Percentiles rank a stretch among this genome's conserved stretches.
Conservation (phyloP, 2,113 vertebrate genomes). For the Perca flavescens region DNA sequence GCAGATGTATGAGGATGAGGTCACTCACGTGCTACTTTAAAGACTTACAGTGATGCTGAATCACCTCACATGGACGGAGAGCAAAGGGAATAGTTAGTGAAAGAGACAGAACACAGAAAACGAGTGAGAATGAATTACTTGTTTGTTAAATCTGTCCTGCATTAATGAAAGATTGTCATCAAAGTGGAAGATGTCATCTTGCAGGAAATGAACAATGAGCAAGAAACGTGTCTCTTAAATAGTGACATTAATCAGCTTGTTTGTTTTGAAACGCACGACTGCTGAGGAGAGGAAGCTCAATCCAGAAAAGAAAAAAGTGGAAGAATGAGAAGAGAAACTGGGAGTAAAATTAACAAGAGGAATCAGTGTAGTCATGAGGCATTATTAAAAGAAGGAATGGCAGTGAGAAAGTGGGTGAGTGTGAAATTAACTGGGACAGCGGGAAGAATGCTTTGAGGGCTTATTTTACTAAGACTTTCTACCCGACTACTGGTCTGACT, state of each 20-base stretch:
- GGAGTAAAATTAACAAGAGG: slow-evolving; percentile 3
- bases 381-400: slow-evolving; percentile 1
- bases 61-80: slow-evolving; percentile 47
- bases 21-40: slow-evolving; percentile 65
- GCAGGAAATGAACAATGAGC: neutral
- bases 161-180: neutral
- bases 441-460: slow-evolving; percentile 73
- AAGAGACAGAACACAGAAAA: slow-evolving; percentile 5
- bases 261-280: neutral
- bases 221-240: neutral
- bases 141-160: slow-evolving; percentile 1
- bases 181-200: neutral
- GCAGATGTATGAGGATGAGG: slow-evolving; percentile 70
- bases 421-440: slow-evolving; percentile 62
- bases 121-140: neutral
- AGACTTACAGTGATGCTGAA: slow-evolving; percentile 50
- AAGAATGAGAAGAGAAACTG: neutral
- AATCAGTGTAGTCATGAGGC: neutral
- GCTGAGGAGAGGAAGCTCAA: neutral
- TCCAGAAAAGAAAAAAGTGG: slow-evolving; percentile 9
- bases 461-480: slow-evolving; percentile 66
- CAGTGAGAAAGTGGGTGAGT: slow-evolving; percentile 37
- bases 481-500: slow-evolving; percentile 66
- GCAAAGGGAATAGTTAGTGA: neutral
- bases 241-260: neutral